Evolutionary conservation across 2,888 invertebrate species (phyloP).

Genomic region (Thera britannica): DNA sequence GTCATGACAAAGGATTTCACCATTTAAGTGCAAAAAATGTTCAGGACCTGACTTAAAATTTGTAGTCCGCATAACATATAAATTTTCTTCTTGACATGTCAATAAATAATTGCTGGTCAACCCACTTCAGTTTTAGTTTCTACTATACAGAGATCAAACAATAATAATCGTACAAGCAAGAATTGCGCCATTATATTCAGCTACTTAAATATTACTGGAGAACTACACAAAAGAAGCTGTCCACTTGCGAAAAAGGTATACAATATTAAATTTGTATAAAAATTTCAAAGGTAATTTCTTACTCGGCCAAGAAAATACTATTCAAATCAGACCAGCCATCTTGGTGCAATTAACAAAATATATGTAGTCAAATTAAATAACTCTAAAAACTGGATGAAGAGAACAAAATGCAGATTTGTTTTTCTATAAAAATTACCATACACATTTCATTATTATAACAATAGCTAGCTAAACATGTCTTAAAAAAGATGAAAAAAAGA

Average conservation of each 20-base stretch:
- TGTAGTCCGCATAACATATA: slow-evolving; percentile 46
- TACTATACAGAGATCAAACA: slow-evolving; percentile 78
- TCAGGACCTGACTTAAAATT: slow-evolving; percentile 66
- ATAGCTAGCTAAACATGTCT: slow-evolving; percentile 81
- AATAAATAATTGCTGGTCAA: slow-evolving; percentile 59
- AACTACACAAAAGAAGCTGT: neutral
- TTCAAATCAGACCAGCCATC: slow-evolving; percentile 14
- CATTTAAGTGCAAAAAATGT: slow-evolving; percentile 45
- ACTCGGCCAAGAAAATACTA: slow-evolving; percentile 2
- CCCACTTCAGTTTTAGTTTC: slow-evolving; percentile 71
- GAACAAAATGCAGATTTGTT: slow-evolving; percentile 80
- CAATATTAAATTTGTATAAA: slow-evolving; percentile 9
- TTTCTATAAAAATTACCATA: slow-evolving; percentile 80
- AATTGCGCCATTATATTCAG: neutral
- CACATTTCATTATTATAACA: slow-evolving; percentile 81
- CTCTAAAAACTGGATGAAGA: slow-evolving; percentile 36
- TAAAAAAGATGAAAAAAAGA: slow-evolving; percentile 83
- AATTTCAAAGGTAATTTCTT: neutral
- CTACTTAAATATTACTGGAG: neutral
- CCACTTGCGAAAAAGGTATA: slow-evolving; percentile 3
- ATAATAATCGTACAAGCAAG: slow-evolving; percentile 58
- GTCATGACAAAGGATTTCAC: slow-evolving; percentile 58
- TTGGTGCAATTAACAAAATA: neutral
- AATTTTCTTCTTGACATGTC: slow-evolving; percentile 32
- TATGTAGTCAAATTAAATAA: slow-evolving; percentile 4